These are phyloP conservation scores for Conops quadrifasciatus DNA, from an alignment of 2,888 invertebrate species.

Conservation along the genomic window DNA sequence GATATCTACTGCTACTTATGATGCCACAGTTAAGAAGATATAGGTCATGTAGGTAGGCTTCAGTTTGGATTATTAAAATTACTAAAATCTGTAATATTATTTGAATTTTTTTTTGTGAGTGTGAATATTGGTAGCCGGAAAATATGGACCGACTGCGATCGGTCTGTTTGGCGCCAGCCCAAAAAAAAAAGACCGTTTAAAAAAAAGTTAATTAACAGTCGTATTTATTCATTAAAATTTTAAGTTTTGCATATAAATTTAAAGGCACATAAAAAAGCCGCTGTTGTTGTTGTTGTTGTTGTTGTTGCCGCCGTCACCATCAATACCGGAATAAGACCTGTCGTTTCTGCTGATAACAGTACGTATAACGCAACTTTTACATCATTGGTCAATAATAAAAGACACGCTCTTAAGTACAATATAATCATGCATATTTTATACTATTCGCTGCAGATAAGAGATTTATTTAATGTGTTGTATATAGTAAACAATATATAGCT, in stretches of 20 bases:
- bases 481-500: no score
- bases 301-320: not conserved
- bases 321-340: conserved; percentile 6
- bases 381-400: conserved; percentile 54
- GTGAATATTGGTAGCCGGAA: not conserved
- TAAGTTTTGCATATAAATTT: conserved; percentile 17
- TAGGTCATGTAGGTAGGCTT: no score
- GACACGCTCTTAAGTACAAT: conserved; percentile 30
- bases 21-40: no score
- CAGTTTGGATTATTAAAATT: no score
- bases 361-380: conserved; percentile 43
- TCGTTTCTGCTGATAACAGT: no score
- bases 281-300: conserved; percentile 21
- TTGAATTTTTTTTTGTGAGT: not conserved
- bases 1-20: no score
- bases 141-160: not conserved
- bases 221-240: conserved; percentile 20
- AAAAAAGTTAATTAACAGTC: not conserved
- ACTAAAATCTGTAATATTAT: no score
- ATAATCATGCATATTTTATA: conserved; percentile 7
- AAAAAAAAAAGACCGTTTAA: conserved; percentile 4
- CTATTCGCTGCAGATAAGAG: conserved; percentile 16
- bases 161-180: conserved; percentile 29
- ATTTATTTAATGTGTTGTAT: conserved; percentile 7
- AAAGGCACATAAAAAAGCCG: not conserved